A percentile compares a stretch with the other conserved stretches of the same genome.
Conservation (phyloP, 2,797 vertebrate genomes). For the Amblyopsis hoosieri region DNA sequence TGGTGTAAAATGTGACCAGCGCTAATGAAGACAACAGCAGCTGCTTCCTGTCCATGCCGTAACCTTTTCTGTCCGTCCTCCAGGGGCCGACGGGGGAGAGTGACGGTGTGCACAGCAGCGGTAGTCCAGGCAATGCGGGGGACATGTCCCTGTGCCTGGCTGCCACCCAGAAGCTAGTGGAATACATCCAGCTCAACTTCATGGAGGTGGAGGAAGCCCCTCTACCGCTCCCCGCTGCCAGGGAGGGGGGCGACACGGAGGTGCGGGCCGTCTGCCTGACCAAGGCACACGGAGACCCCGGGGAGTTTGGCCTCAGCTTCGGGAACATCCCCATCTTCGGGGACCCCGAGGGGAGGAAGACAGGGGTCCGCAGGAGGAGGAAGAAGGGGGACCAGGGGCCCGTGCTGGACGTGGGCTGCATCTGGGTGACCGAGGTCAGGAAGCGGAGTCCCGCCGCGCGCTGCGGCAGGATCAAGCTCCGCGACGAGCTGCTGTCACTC, state of each 20-base stretch:
- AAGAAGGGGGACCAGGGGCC: conserved; percentile 85
- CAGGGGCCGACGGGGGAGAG: conserved; percentile 47
- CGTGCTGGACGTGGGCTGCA: conserved; percentile 90
- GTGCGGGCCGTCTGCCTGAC: conserved; percentile 86
- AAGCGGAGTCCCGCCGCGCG: conserved; percentile 88
- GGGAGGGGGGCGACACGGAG: conserved; percentile 78
- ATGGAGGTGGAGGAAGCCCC: conserved; percentile 72
- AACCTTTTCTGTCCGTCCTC: neutral
- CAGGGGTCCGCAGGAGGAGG: conserved; percentile 80
- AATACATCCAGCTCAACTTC: conserved; percentile 95
- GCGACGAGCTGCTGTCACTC: conserved; percentile 91
- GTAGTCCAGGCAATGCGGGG: conserved; percentile 15
- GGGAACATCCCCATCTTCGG: conserved; percentile 96
- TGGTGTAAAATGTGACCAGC: neutral
- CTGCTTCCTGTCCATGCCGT: neutral
- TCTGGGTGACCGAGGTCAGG: conserved; percentile 95
- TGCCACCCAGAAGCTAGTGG: conserved; percentile 88
- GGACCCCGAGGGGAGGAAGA: conserved; percentile 87
- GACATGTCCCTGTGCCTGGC: conserved; percentile 80
- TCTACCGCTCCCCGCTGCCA: conserved; percentile 20
- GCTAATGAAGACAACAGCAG: neutral
- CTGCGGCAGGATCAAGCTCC: conserved; percentile 87
- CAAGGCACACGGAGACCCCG: conserved; percentile 74
- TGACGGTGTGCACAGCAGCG: conserved; percentile 66
- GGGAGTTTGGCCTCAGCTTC: conserved; percentile 90